A percentile compares a stretch with the other conserved stretches of the same genome.
These are phyloP conservation scores for Pseudorectes ferrugineus DNA, from an alignment of 2,113 vertebrate genomes.

Conservation along the genomic window DNA sequence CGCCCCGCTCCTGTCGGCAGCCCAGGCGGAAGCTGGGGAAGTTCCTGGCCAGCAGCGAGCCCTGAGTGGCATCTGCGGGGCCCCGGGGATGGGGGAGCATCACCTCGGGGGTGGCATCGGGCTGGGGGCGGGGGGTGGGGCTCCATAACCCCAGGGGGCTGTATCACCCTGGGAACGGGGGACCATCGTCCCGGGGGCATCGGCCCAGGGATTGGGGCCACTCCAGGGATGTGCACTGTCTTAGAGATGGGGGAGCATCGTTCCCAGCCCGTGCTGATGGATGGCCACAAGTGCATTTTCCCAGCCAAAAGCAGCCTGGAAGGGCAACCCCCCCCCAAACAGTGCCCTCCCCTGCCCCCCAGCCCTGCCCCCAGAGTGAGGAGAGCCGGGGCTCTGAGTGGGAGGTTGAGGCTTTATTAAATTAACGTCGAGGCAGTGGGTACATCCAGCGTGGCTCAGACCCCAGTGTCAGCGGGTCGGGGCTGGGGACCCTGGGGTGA, in stretches of 20 bases:
- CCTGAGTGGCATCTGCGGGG: background rate
- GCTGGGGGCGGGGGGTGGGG: too few species aligned
- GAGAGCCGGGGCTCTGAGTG: background rate
- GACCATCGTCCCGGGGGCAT: background rate
- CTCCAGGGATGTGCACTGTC: too few species aligned
- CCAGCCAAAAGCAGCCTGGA: background rate
- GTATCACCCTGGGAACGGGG: background rate
- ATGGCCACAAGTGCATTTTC: rapidly evolving
- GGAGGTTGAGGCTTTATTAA: constrained; percentile 25
- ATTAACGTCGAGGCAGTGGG: background rate
- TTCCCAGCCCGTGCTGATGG: rapidly evolving
- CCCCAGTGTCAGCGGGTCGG: rapidly evolving
- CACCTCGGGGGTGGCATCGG: rapidly evolving
- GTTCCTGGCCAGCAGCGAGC: background rate
- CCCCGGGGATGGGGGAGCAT: background rate
- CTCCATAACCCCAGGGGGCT: rapidly evolving
- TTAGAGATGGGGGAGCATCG: rapidly evolving
- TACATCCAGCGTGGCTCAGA: background rate
- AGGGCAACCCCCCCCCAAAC: background rate
- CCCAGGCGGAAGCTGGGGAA: background rate
- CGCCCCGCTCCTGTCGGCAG: rapidly evolving
- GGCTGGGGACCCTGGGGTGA: background rate
- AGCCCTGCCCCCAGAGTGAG: background rate
- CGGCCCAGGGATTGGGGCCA: rapidly evolving
- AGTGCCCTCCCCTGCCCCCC: background rate